Evolutionary conservation across 2,113 vertebrate species (phyloP), one percentile per base, ranked within the genome.

Genomic region (Emydocephalus ijimae): DNA sequence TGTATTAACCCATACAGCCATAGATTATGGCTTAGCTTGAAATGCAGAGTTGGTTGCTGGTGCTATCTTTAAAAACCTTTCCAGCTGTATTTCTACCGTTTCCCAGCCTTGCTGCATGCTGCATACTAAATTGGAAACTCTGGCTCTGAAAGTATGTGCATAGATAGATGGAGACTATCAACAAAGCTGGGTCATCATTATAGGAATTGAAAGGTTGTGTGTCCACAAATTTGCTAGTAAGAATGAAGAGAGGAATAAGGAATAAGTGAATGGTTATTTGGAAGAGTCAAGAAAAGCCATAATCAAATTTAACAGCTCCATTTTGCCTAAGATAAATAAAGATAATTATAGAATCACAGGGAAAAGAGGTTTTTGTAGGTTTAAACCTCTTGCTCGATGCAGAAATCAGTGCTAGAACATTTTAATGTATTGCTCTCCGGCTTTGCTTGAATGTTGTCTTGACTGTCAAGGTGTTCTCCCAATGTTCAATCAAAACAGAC

Each of bases 111-210:
- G n/a, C 45, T 88, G 12, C 55, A 6, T 50, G 56, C 45, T 89
- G 8, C 61, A 15, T 0, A 0, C 18, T 23, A 21, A 39, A 1
- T 50, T 61, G 91, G 89, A 0, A 91, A 94, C n/a, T 56, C 0
- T 9, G 12, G 29, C 29, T 48, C 64, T 10, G 26, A 89, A 89
- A 89, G 81, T 74, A 21, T 57, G 54, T 86, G 24, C 34, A 14
- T 23, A 2, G 86, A n/a, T 21, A 43, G 26, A 92, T 57, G 61
- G 56, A 1, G 87, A 43, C 4, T 39, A 52, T 45, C 89, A 50
- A 92, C 85, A n/a, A 87, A 45, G 81, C 89, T 6, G 61, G 54
- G 2, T 10, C 59, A 1, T 90, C 0, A 9, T 94, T 1, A 50
- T 50, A 50, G 90, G 59, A 59, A 96, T 89, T 14, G 23, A 50